These are phyloP conservation scores for Spatulosminthurus flaviceps DNA, from an alignment of 2,888 invertebrate genomes.

Conservation along the genomic window DNA sequence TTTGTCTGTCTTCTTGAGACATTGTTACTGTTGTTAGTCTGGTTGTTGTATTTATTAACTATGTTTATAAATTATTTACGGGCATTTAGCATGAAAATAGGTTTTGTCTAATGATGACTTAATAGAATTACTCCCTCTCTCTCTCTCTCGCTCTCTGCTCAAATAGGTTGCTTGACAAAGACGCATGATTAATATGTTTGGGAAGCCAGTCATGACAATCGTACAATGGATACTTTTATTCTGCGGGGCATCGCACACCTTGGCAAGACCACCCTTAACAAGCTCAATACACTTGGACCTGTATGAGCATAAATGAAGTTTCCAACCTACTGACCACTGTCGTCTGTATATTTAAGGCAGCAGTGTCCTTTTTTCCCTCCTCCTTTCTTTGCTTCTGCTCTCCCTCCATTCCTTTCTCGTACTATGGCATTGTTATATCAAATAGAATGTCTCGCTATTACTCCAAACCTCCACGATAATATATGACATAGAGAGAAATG, in stretches of 20 bases:
- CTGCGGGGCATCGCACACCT: conserved; percentile 60
- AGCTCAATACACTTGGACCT: conserved; percentile 25
- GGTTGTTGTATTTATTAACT: not conserved
- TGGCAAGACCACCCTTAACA: conserved; percentile 47
- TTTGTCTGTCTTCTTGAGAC: not conserved
- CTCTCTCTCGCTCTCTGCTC: conserved; percentile 42
- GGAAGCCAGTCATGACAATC: conserved; percentile 64
- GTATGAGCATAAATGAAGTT: not conserved
- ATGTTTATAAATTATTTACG: conserved; percentile 25
- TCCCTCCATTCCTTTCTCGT: conserved; percentile 20
- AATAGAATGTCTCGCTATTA: conserved; percentile 28
- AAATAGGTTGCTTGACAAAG: conserved; percentile 62
- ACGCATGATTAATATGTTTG: conserved; percentile 64
- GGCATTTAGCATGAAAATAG: conserved; percentile 26
- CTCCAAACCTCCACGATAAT: not conserved
- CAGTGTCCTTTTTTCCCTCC: conserved; percentile 29
- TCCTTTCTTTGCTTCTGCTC: conserved; percentile 13
- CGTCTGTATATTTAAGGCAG: not conserved
- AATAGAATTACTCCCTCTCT: conserved; percentile 55
- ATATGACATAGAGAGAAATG: too few species aligned
- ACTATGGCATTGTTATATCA: conserved; percentile 19
- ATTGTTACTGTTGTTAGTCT: conserved; percentile 4
- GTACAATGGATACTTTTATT: conserved; percentile 62
- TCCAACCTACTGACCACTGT: conserved; percentile 6
- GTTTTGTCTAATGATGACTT: conserved; percentile 60